Evolutionary conservation across 2,113 vertebrate species (phyloP).

Genomic region (Cinclus cinclus): DNA sequence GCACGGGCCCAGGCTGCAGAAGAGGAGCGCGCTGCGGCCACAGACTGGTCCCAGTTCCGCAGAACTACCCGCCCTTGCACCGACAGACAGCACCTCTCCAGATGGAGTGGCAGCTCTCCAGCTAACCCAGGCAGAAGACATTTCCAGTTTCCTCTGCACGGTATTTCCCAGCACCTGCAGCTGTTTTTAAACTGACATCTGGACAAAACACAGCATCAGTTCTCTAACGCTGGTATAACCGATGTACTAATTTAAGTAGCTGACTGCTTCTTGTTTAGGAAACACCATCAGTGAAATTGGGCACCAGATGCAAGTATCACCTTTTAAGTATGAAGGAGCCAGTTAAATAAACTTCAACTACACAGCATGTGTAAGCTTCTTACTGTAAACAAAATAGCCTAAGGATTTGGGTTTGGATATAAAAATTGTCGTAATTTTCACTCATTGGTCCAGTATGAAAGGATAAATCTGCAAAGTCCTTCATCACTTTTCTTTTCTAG

Average conservation of each 20-base stretch:
- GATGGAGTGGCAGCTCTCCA: background rate
- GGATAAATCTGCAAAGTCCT: background rate
- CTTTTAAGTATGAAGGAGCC: background rate
- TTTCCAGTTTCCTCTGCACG: background rate
- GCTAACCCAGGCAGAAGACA: background rate
- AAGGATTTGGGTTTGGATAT: background rate
- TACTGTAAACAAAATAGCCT: background rate
- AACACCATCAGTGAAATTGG: background rate
- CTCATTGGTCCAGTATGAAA: background rate
- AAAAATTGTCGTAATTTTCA: background rate
- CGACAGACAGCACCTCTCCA: rapidly evolving
- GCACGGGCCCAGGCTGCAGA: rapidly evolving
- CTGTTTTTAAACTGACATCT: background rate
- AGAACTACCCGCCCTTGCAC: rapidly evolving
- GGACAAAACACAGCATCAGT: background rate
- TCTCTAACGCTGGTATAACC: background rate
- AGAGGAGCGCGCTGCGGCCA: rapidly evolving
- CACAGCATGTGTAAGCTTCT: background rate
- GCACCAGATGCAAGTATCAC: background rate
- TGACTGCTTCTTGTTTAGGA: no score
- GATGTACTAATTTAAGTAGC: rapidly evolving
- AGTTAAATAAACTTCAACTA: background rate
- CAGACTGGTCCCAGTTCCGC: rapidly evolving
- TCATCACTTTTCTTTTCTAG: background rate
- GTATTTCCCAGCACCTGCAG: rapidly evolving